Evolutionary conservation across 92 coral and sea anemone genomes (phyloP), one percentile per base, ranked within the genome.

Genomic region (Epizoanthus rinbou): DNA sequence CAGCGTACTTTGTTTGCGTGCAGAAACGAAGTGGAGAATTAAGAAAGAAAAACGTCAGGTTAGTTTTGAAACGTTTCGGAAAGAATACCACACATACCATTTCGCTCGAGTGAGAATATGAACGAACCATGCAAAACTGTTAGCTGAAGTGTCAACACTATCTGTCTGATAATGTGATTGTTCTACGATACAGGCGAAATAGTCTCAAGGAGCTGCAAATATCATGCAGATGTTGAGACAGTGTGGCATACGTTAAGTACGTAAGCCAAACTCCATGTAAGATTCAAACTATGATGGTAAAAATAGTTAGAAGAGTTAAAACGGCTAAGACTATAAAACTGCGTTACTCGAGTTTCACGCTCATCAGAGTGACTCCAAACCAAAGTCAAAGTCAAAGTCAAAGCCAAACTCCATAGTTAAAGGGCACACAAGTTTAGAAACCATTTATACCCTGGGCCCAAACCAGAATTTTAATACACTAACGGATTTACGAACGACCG

Each of bases 401-500:
- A 17, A 25, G 56, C 57, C 21, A 71, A 70, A 39, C 14, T 71
- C 17, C 58, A 71, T 14, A 15, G 57, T 45, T 39, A 21, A 56
- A 21, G 21, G 3, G 28, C 16, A 24, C 31, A 31, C 28, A 24
- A 15, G 65, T 31, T 15, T 54, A 17, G 15, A 74, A 56, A 63
- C 15, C 39, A 22, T 7, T 15, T 28, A 4, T 14, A 19, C 60
- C 76, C 76, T n/a, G 60, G 18, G 60, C 41, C 76, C 76, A 50
- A 66, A 2, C 9, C 35, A 50, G 54, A 45, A 45, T 11, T 45
- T 37, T 37, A 37, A 37, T 31, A 72, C 50, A 16, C 9, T n/a
- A 50, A 72, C 76, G 41, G 76, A n/a, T 74, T 56, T 64, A 56
- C 45, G 52, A 74, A 53, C 64, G 19, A 54, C 63, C 54, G 14